These are phyloP conservation scores for Cetonia aurata DNA, from an alignment of 2,888 invertebrate species.

Conservation along the genomic window DNA sequence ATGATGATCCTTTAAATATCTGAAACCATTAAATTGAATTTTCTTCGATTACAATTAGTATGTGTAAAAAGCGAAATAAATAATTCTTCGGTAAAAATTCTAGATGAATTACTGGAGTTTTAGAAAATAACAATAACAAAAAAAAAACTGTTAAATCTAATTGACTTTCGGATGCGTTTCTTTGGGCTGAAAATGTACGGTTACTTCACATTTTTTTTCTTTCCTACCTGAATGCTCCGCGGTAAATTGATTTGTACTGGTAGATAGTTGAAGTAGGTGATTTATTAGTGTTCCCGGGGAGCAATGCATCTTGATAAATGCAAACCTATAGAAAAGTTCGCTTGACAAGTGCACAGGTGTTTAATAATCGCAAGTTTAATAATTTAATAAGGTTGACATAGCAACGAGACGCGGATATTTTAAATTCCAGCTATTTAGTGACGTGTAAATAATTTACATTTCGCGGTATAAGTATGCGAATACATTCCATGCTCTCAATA, in stretches of 20 bases:
- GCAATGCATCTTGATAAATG: no score
- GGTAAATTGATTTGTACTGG: constrained; percentile 13
- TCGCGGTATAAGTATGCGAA: constrained; percentile 19
- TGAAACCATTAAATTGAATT: constrained; percentile 42
- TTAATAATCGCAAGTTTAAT: no score
- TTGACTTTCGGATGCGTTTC: constrained; percentile 15
- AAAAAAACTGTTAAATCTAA: constrained; percentile 28
- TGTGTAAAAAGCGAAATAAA: constrained; percentile 18
- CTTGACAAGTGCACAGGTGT: no score
- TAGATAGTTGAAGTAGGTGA: no score
- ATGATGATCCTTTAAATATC: constrained; percentile 32
- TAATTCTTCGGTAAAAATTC: constrained; percentile 20
- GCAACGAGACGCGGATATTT: constrained; percentile 12
- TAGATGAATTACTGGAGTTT: constrained; percentile 24
- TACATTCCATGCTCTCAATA: constrained; percentile 20
- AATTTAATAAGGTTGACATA: not conserved
- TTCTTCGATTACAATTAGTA: constrained; percentile 32
- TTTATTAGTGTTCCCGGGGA: no score
- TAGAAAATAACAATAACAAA: constrained; percentile 1
- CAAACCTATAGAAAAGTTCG: no score
- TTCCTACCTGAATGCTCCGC: not conserved
- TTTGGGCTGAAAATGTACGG: constrained; percentile 16
- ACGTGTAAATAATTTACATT: constrained; percentile 25
- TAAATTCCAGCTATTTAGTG: constrained; percentile 25
- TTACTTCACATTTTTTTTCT: constrained; percentile 9